Evolutionary conservation across 2,888 invertebrate species (phyloP).

Genomic region (Spodoptera picta): DNA sequence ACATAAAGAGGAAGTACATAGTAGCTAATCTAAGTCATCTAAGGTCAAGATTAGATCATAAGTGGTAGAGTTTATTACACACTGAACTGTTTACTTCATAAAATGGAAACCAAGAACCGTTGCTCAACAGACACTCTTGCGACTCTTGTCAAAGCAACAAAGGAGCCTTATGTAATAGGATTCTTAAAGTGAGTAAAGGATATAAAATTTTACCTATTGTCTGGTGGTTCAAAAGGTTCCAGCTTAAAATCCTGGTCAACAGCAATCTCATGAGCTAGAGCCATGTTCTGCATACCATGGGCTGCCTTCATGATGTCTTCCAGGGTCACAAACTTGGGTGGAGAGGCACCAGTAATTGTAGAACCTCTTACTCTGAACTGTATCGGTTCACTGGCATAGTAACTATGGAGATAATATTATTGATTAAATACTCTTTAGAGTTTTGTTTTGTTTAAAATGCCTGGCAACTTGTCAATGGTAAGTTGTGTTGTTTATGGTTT

Average conservation of each 20-base stretch:
- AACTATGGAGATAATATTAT: constrained; percentile 58
- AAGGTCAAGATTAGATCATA: no score
- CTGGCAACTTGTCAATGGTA: no score
- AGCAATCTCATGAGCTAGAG: constrained; percentile 98
- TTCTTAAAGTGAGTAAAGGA: no score
- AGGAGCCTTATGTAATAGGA: no score
- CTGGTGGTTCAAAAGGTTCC: constrained; percentile 93
- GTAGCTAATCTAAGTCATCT: no score
- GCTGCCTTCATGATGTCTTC: constrained; percentile 97
- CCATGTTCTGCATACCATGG: constrained; percentile 97
- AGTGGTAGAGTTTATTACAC: no score
- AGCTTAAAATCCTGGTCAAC: constrained; percentile 97
- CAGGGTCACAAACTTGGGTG: constrained; percentile 94
- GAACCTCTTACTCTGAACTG: constrained; percentile 89
- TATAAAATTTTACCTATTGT: constrained; percentile 89
- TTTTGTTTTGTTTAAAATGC: not conserved
- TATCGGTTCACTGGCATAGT: constrained; percentile 80
- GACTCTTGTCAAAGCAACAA: no score
- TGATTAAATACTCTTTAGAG: constrained; percentile 18
- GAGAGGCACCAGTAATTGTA: constrained; percentile 91
- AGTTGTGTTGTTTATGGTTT: no score
- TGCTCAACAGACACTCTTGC: no score
- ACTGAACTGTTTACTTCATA: no score
- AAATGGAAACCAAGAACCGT: no score
- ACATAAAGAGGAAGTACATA: no score